Conservation (phyloP, 2,797 vertebrate genomes). For the Urophycis tenuis region DNA sequence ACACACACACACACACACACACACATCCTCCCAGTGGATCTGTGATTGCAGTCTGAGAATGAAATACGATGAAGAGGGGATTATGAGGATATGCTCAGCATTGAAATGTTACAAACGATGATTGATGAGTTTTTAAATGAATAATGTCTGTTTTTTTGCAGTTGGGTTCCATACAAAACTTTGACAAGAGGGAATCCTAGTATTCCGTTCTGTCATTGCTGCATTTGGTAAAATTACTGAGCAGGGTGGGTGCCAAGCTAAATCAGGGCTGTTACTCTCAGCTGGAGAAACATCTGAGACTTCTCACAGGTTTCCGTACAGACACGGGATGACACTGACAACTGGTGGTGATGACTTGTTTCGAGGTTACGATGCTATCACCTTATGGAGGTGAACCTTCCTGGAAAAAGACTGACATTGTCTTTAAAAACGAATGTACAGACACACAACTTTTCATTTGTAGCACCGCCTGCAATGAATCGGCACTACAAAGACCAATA, state of each 20-base stretch:
- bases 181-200: background rate
- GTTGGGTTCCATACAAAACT: slow-evolving; percentile 19
- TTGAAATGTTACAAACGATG: slow-evolving; percentile 45
- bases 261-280: no score
- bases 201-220: background rate
- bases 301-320: no score
- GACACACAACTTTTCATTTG: slow-evolving; percentile 8
- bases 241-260: no score
- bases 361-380: background rate
- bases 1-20: no score
- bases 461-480: slow-evolving; percentile 35
- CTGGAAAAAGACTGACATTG: background rate
- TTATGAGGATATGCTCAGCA: slow-evolving; percentile 27
- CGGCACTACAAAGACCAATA: slow-evolving; percentile 37
- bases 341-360: background rate
- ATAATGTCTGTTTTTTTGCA: slow-evolving; percentile 48
- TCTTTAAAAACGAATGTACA: background rate
- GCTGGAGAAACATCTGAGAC: background rate
- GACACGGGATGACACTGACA: background rate
- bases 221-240: background rate
- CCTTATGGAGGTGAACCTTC: background rate
- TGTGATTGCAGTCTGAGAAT: slow-evolving; percentile 25
- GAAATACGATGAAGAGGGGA: slow-evolving; percentile 32
- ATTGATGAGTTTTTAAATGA: slow-evolving; percentile 38
- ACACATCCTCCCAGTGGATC: slow-evolving; percentile 37